These are phyloP conservation scores for Rhabditoides inermis DNA, from an alignment of 2,888 invertebrate genomes.

Conservation along the genomic window DNA sequence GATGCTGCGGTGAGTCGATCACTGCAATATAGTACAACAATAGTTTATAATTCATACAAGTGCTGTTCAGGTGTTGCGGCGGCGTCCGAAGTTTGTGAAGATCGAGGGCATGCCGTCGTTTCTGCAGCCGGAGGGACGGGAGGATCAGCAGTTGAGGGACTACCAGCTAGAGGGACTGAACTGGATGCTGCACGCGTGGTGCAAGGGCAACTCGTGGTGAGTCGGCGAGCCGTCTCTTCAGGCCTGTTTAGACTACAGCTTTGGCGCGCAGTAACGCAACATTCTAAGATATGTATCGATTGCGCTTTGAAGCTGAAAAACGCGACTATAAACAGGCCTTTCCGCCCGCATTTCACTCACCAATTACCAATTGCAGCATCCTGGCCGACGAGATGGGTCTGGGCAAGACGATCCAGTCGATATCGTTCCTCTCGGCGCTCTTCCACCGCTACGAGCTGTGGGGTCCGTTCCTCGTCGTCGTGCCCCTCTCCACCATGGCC, in stretches of 20 bases:
- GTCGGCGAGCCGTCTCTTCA: too few relatives aligned
- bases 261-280: too few relatives aligned
- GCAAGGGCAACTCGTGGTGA: slow-evolving; percentile 61
- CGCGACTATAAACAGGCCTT: too few relatives aligned
- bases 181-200: slow-evolving; percentile 97
- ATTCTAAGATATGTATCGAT: too few relatives aligned
- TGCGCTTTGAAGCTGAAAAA: too few relatives aligned
- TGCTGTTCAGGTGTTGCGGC: slow-evolving; percentile 63
- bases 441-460: slow-evolving; percentile 82
- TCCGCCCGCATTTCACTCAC: too few relatives aligned
- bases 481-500: slow-evolving; percentile 93
- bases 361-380: slow-evolving; percentile 65
- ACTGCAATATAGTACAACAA: too few relatives aligned
- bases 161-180: slow-evolving; percentile 98
- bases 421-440: slow-evolving; percentile 84
- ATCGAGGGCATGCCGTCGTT: slow-evolving; percentile 63
- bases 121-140: slow-evolving; percentile 56
- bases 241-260: too few relatives aligned
- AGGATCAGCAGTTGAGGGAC: slow-evolving; percentile 69
- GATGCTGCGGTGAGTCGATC: slow-evolving; percentile 65
- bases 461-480: slow-evolving; percentile 91
- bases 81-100: slow-evolving; percentile 84
- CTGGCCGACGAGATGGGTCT: slow-evolving; percentile 99
- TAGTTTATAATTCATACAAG: too few relatives aligned
- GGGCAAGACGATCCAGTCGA: slow-evolving; percentile 89